A percentile compares a stretch with the other conserved stretches of the same genome.
phyloP scores from a whole-genome alignment of 2,888 invertebrate genomes.

The Amblyteles armatorius region DNA sequence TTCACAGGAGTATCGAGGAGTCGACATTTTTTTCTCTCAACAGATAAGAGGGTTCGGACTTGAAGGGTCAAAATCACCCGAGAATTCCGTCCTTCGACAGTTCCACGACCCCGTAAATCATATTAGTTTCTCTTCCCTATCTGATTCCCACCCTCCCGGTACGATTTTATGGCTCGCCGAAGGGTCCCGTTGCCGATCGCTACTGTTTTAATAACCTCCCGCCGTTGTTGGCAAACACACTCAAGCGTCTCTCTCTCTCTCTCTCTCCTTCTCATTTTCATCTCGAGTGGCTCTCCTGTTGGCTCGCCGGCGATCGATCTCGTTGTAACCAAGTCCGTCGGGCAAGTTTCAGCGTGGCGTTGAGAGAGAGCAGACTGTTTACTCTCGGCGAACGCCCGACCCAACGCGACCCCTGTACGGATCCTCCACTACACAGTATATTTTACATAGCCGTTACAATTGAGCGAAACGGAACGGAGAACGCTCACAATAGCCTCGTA shows the following conservation, averaged over 20 bases:
- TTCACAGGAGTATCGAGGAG: too few relatives aligned
- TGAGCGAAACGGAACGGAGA: not conserved
- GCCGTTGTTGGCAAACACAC: conserved; percentile 29
- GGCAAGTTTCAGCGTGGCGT: conserved; percentile 38
- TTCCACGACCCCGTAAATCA: not conserved
- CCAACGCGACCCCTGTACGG: conserved; percentile 16
- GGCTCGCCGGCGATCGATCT: conserved; percentile 58
- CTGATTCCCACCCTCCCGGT: not conserved
- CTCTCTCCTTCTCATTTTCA: conserved; percentile 26
- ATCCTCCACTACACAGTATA: not conserved
- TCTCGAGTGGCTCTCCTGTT: conserved; percentile 45
- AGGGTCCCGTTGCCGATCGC: conserved; percentile 6
- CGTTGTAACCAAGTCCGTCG: conserved; percentile 38
- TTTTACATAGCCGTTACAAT: not conserved
- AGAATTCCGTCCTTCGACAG: not conserved
- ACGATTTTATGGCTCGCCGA: not conserved
- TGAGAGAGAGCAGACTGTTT: conserved; percentile 44
- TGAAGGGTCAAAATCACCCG: too few relatives aligned
- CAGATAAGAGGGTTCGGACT: too few relatives aligned
- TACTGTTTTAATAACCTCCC: conserved; percentile 38
- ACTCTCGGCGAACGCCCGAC: conserved; percentile 49
- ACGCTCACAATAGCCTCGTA: not conserved
- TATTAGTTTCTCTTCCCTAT: not conserved
- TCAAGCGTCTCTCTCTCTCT: conserved; percentile 7
- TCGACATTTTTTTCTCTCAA: too few relatives aligned